A percentile compares a stretch with the other conserved stretches of the same genome.
Conservation (phyloP, 2,113 vertebrate species). For the Thermophis baileyi region DNA sequence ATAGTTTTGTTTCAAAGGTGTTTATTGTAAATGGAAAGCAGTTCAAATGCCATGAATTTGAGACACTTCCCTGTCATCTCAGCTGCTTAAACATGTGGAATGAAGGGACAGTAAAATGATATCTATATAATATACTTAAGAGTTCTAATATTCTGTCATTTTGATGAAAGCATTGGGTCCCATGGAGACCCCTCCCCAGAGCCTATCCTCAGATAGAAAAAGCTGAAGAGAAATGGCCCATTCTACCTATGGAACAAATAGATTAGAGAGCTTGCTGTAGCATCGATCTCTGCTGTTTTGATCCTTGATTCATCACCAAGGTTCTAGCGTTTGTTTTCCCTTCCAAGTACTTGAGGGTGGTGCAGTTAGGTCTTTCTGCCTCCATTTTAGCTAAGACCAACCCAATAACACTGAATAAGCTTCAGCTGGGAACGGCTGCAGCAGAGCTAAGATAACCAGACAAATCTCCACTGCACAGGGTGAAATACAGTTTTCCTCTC, state of each 20-base stretch:
- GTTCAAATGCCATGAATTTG: neutral
- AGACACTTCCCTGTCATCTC: neutral
- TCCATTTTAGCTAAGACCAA: neutral
- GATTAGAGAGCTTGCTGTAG: neutral
- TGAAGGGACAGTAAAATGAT: neutral
- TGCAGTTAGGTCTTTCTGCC: neutral
- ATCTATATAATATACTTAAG: neutral
- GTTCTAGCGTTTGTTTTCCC: neutral
- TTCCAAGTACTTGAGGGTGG: neutral
- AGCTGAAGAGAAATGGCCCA: neutral
- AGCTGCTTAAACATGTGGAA: neutral
- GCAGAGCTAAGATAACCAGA: neutral
- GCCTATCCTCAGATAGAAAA: neutral
- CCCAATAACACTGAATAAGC: neutral
- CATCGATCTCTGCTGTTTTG: neutral
- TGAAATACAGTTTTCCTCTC: neutral
- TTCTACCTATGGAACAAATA: neutral
- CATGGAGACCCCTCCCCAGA: neutral
- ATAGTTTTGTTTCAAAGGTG: neutral
- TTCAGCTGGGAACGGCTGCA: neutral
- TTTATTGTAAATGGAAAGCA: neutral
- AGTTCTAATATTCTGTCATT: neutral
- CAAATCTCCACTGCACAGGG: neutral
- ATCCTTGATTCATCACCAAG: neutral
- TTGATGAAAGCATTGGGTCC: neutral